These are phyloP conservation scores for Plestiodon gilberti DNA, from an alignment of 2,113 vertebrate species.

Conservation along the genomic window DNA sequence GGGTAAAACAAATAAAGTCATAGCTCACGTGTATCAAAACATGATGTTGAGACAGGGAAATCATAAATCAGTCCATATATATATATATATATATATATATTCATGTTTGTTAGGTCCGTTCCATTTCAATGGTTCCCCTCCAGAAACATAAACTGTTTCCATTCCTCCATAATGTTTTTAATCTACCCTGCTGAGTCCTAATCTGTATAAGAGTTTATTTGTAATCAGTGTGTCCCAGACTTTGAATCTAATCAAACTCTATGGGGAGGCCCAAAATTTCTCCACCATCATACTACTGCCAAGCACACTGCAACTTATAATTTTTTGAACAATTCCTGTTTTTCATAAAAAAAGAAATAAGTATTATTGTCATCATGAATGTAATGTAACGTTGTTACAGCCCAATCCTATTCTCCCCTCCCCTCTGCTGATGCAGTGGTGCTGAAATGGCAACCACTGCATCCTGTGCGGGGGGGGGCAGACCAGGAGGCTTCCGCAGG, in stretches of 20 bases:
- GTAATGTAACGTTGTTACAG: not conserved
- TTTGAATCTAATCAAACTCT: not conserved
- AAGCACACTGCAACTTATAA: not conserved
- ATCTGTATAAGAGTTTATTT: not conserved
- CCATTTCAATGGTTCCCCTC: not conserved
- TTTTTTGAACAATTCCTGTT: not conserved
- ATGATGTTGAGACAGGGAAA: not conserved
- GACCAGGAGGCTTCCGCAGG: no score
- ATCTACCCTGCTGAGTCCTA: not conserved
- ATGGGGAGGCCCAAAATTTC: not conserved
- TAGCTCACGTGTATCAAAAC: not conserved
- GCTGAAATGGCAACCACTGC: no score
- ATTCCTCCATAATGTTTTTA: not conserved
- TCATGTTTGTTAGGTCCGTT: not conserved
- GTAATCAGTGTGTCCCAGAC: not conserved
- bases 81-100: not conserved
- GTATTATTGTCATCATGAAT: not conserved
- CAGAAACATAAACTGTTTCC: not conserved
- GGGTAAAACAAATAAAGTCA: not conserved
- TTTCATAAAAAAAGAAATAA: not conserved
- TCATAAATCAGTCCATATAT: not conserved
- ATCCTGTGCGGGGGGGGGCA: no score
- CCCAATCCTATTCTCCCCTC: no score
- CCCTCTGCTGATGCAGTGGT: no score
- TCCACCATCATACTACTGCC: not conserved